Conservation (phyloP, 2,113 vertebrate genomes). For the Callipepla californica region DNA sequence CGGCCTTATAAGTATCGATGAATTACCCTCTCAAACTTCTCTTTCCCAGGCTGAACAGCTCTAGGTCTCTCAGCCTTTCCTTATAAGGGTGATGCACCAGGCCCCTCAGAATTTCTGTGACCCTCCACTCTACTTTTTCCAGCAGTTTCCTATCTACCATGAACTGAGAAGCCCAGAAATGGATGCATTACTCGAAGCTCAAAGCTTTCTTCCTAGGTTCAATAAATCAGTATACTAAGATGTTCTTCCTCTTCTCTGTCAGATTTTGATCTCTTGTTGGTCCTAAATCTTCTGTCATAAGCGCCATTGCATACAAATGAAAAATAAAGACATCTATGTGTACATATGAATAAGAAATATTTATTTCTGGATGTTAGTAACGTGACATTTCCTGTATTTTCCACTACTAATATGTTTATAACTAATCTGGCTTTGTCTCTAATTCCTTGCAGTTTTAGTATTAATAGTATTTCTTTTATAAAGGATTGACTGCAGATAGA, state of each 20-base stretch:
- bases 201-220: not conserved
- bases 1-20: too few species aligned
- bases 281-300: not conserved
- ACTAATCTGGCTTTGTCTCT: not conserved
- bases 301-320: not conserved
- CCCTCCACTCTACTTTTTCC: too few species aligned
- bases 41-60: too few species aligned
- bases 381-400: not conserved
- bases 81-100: too few species aligned
- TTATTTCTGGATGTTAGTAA: accelerated
- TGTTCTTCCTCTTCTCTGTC: not conserved
- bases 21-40: too few species aligned
- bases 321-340: not conserved
- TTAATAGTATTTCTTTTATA: not conserved
- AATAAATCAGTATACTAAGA: not conserved
- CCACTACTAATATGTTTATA: not conserved
- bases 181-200: not conserved
- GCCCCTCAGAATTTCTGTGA: too few species aligned
- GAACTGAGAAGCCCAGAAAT: too few species aligned
- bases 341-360: not conserved
- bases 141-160: too few species aligned
- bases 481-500: not conserved
- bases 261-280: not conserved
- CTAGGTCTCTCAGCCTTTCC: too few species aligned
- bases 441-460: not conserved